A percentile compares a stretch with the other conserved stretches of the same genome.
These are phyloP conservation scores for Unio delphinus DNA, from an alignment of 2,888 invertebrate genomes.

Conservation along the genomic window DNA sequence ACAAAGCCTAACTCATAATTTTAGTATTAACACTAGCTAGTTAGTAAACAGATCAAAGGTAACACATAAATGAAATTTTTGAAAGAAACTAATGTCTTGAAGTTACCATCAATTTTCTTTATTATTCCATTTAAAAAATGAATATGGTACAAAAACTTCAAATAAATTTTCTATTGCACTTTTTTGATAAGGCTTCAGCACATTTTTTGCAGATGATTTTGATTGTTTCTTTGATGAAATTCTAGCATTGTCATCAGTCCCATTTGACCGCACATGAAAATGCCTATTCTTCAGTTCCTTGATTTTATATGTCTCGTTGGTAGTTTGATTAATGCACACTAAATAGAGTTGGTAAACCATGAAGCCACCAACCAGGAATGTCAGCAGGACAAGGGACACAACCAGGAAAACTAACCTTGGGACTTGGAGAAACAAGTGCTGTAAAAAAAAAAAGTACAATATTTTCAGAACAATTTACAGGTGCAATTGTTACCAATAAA, in stretches of 20 bases:
- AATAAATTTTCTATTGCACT: slow-evolving; percentile 51
- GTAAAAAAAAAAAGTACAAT: slow-evolving; percentile 32
- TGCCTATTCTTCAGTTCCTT: slow-evolving; percentile 8
- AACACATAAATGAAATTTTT: no score
- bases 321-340: slow-evolving; percentile 65
- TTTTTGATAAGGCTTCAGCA: slow-evolving; percentile 38
- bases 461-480: neutral
- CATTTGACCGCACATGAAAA: neutral
- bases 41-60: no score
- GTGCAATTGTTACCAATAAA: neutral
- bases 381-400: slow-evolving; percentile 50
- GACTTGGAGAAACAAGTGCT: slow-evolving; percentile 66
- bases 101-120: slow-evolving; percentile 5
- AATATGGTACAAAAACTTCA: slow-evolving; percentile 55
- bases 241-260: neutral
- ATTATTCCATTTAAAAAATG: slow-evolving; percentile 22
- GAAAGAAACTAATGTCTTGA: neutral
- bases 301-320: slow-evolving; percentile 66
- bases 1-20: no score
- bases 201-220: neutral
- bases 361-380: slow-evolving; percentile 55
- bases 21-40: no score
- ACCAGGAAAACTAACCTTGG: slow-evolving; percentile 65
- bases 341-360: slow-evolving; percentile 62
- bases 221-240: slow-evolving; percentile 1